Evolutionary conservation across 53 echinoderm and acorn worm species (phyloP).

Genomic region (Zoroaster sp.): DNA sequence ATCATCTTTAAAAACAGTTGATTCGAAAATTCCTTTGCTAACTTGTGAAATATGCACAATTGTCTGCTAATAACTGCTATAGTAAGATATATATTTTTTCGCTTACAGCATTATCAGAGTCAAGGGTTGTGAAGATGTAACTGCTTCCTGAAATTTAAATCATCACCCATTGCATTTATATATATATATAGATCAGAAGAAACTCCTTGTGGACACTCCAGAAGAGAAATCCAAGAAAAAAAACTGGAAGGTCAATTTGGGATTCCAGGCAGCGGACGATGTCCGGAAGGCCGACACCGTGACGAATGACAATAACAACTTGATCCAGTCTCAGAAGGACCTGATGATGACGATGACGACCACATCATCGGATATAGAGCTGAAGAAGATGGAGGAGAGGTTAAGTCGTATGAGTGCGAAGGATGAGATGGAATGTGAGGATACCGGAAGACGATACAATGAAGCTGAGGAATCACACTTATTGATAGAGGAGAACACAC

Average conservation of each 20-base stretch:
- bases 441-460: background rate
- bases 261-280: slow-evolving; percentile 7
- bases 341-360: background rate
- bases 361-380: slow-evolving; percentile 23
- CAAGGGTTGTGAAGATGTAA: no score
- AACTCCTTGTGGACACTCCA: background rate
- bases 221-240: background rate
- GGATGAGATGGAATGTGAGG: background rate
- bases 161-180: no score
- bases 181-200: slow-evolving; percentile 16
- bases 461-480: background rate
- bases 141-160: no score
- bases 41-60: no score
- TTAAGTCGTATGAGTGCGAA: slow-evolving; percentile 1
- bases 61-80: no score
- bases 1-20: no score
- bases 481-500: slow-evolving; percentile 12
- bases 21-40: no score
- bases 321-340: background rate
- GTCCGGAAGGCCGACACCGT: background rate
- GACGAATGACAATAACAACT: background rate
- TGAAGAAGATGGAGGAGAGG: slow-evolving; percentile 1
- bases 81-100: no score
- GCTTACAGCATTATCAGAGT: no score
- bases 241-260: slow-evolving; percentile 43